Evolutionary conservation across 2,113 vertebrate genomes (phyloP).

Genomic region (Gila orcuttii): DNA sequence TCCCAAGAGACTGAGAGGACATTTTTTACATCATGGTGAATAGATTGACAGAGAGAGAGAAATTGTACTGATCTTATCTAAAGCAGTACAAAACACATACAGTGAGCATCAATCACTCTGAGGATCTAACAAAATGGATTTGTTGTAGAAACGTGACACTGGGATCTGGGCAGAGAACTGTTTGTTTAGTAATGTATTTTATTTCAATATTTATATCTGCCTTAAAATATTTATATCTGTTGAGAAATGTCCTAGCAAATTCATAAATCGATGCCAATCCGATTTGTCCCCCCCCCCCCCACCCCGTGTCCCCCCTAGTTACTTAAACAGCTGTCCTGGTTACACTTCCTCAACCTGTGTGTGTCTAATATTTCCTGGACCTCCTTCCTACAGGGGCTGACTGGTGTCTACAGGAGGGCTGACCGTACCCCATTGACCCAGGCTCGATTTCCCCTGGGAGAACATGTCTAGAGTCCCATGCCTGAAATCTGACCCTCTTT

Average conservation of each 20-base stretch:
- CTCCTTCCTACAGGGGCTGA: not conserved
- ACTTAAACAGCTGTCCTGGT: not conserved
- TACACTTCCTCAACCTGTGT: not conserved
- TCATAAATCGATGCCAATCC: not conserved
- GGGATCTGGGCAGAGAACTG: not conserved
- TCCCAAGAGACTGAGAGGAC: not conserved
- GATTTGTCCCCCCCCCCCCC: not conserved
- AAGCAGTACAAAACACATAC: not conserved
- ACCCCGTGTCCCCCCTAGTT: not conserved
- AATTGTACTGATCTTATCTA: not conserved
- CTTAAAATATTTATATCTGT: not conserved
- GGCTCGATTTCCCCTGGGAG: not conserved
- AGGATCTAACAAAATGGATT: not conserved
- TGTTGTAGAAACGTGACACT: not conserved
- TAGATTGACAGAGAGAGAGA: not conserved
- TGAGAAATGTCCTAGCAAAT: not conserved
- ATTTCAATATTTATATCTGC: constrained; percentile 5
- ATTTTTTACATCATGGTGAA: not conserved
- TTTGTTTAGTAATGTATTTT: constrained; percentile 2
- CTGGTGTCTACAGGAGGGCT: not conserved
- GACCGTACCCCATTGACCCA: not conserved
- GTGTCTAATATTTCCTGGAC: constrained; percentile 5
- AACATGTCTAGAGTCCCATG: not conserved
- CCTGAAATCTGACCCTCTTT: not conserved
- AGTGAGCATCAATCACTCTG: not conserved